Base-by-base conservation (phyloP, 2,888 invertebrate species). In the Netelia inedita region DNA sequence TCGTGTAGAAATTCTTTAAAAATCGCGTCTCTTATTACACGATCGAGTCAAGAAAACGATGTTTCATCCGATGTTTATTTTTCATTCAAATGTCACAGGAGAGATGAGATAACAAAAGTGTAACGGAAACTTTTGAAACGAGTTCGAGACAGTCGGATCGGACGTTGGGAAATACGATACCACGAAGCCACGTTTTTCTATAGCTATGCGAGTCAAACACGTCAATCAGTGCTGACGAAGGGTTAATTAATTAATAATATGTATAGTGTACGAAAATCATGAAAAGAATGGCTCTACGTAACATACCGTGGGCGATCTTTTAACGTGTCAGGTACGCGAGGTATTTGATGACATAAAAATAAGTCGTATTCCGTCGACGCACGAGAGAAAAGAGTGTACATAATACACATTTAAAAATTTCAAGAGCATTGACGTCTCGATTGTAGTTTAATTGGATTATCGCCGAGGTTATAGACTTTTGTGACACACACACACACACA, bases 401-500 rank as follows among this genome's bases (percentile, higher is more conserved):
- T 65, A 2, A 14, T 5, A 11, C 41, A 46, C 53, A 28, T 53
- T 19, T 57, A 59, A 61, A 73, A 46, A 61, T 43, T 11, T n/a
- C 43, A 61, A 63, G 23, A 50, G 46, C 28, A 73, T 73, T 50
- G 16, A 63, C 61, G 16, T 16, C 28, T 19, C 28, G 3, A 57
- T 59, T 43, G 14, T 23, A 46, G 46, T 68, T 68, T 76, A 76
- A 68, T 68, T 28, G 57, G 28, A 76, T 76, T 68, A 57, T 61
- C 16, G 61, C 9, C 43, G 19, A 66, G 76, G 76, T 76, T 76
- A 76, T 23, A 68, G 57, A 68, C 21, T 57, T 76, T 76, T 76
- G 16, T 59, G 66, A 59, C 57, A 68, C 41, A 21, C 19, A 57
- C 28, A 28, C 71, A 55, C 66, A 53, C 55, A 76, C 41, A 59